Evolutionary conservation across 2,797 vertebrate genomes (phyloP).

Genomic region (Morus bassanus): DNA sequence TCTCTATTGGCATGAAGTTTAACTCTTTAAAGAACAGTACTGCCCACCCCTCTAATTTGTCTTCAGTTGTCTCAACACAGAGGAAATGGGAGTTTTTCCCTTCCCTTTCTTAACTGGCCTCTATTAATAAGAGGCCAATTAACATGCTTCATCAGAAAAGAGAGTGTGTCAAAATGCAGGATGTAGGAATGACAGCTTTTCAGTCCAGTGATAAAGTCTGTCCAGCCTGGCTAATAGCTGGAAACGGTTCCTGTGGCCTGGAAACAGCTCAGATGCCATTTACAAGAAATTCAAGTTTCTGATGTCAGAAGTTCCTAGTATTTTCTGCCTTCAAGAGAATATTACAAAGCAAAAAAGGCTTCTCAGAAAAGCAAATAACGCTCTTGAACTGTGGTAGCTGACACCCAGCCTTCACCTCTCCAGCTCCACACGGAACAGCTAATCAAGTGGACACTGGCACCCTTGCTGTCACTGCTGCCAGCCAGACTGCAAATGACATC

Average conservation of each 20-base stretch:
- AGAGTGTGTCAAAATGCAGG: rapidly evolving
- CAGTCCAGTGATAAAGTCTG: background rate
- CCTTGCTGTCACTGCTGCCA: background rate
- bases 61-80: background rate
- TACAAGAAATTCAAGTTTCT: background rate
- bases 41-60: background rate
- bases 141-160: background rate
- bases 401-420: background rate
- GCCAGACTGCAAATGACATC: background rate
- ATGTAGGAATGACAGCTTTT: background rate
- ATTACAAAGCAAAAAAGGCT: background rate
- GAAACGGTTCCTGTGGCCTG: background rate
- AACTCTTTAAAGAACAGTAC: background rate
- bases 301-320: background rate
- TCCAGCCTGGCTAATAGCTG: background rate
- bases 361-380: background rate
- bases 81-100: background rate
- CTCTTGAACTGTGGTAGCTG: background rate
- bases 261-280: background rate
- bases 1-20: background rate
- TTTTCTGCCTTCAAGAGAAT: background rate
- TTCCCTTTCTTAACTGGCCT: background rate
- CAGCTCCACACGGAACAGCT: background rate
- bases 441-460: background rate
- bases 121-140: background rate